Conservation (phyloP, 2,113 vertebrate species). For the Prionailurus viverrinus region DNA sequence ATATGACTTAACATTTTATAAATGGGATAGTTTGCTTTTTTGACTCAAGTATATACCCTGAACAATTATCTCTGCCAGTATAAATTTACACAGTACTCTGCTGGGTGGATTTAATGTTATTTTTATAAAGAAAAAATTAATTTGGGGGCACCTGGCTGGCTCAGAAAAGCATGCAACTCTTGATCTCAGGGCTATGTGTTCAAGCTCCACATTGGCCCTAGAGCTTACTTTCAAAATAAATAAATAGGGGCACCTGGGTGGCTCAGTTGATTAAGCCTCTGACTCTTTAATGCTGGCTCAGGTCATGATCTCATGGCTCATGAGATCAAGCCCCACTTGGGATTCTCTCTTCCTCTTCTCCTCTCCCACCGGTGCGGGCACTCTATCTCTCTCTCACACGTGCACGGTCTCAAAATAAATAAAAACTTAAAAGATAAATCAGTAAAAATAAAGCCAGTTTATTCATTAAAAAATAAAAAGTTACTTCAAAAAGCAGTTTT, state of each 20-base stretch:
- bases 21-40: not conserved
- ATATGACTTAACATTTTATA: not conserved
- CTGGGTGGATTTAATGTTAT: not conserved
- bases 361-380: too few relatives aligned
- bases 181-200: not conserved
- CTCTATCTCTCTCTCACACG: too few relatives aligned
- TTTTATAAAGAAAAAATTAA: constrained; percentile 51
- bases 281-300: too few relatives aligned
- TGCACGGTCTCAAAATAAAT: too few relatives aligned
- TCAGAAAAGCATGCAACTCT: not conserved
- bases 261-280: too few relatives aligned
- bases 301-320: too few relatives aligned
- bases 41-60: not conserved
- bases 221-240: not conserved
- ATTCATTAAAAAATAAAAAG: not conserved
- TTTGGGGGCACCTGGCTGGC: not conserved
- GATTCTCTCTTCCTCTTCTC: too few relatives aligned
- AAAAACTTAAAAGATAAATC: not conserved
- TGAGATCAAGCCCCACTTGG: too few relatives aligned
- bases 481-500: not conserved
- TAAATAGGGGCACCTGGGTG: not conserved
- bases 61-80: not conserved
- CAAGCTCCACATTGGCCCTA: not conserved
- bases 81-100: not conserved
- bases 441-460: not conserved